Conservation (phyloP, 2,888 invertebrate species). For the Sturmia bella region DNA sequence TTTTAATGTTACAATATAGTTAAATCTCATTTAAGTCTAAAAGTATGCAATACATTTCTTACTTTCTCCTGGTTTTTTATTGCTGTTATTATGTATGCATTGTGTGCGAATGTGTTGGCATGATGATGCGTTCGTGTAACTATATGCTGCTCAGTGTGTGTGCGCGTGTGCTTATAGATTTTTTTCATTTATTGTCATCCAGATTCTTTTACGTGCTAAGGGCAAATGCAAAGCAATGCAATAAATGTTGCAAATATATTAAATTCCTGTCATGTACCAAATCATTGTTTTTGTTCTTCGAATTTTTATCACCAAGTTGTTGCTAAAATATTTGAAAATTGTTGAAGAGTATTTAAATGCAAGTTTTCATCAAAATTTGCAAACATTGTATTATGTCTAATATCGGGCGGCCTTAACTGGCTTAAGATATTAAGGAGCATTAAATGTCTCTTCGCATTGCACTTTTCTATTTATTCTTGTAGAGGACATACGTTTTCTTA, state of each 20-base stretch:
- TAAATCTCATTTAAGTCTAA: conserved; percentile 68
- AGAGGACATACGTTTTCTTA: background rate
- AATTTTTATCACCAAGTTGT: conserved; percentile 22
- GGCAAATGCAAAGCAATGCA: conserved; percentile 67
- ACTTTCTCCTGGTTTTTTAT: conserved; percentile 13
- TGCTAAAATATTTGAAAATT: conserved; percentile 5
- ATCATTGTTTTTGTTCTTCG: conserved; percentile 62
- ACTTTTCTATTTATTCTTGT: too few relatives aligned
- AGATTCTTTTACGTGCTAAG: conserved; percentile 60
- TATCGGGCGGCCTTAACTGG: too few relatives aligned
- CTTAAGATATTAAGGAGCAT: background rate
- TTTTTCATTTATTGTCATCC: conserved; percentile 44
- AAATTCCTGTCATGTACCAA: conserved; percentile 77
- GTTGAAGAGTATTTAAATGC: background rate
- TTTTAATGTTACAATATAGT: conserved; percentile 57
- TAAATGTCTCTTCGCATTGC: too few relatives aligned
- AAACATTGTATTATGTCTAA: too few relatives aligned
- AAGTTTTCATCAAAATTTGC: background rate
- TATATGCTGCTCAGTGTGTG: too few relatives aligned
- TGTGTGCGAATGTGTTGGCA: conserved; percentile 9
- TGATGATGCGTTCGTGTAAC: background rate
- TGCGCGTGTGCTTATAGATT: conserved; percentile 12
- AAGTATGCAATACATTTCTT: conserved; percentile 68
- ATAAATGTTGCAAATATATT: conserved; percentile 74
- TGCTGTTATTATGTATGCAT: conserved; percentile 16